Conservation (phyloP, 2,113 vertebrate genomes). For the Malurus melanocephalus region DNA sequence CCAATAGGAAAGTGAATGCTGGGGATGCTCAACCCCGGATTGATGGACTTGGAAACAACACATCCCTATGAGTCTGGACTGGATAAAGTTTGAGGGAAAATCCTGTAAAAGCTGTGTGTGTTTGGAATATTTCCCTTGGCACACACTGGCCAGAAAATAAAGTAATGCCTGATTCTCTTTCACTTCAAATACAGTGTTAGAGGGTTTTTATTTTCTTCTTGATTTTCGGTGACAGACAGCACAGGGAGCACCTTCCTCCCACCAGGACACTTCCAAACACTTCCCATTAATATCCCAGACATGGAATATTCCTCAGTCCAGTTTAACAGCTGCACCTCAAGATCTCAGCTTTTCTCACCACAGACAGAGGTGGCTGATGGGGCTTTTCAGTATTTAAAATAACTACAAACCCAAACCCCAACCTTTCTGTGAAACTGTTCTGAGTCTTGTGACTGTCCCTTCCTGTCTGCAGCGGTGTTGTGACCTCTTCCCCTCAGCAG, state of each 20-base stretch:
- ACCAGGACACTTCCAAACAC: accelerated
- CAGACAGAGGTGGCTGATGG: not conserved
- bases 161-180: no score
- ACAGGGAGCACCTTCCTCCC: not conserved
- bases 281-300: not conserved
- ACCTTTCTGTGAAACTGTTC: accelerated
- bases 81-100: no score
- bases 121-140: no score
- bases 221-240: not conserved
- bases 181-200: no score
- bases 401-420: accelerated
- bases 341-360: accelerated
- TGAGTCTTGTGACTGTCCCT: not conserved
- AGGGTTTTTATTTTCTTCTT: no score
- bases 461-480: not conserved
- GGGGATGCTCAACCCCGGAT: no score
- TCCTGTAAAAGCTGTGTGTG: no score
- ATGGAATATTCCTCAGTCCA: accelerated
- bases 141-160: no score
- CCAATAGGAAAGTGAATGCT: no score
- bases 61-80: no score
- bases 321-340: not conserved
- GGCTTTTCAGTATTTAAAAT: not conserved
- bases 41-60: no score
- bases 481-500: not conserved